Percentiles rank a stretch among this genome's conserved stretches.
Conservation (phyloP, 1,140 invertebrate species). For the Tetramorium simillimum region DNA sequence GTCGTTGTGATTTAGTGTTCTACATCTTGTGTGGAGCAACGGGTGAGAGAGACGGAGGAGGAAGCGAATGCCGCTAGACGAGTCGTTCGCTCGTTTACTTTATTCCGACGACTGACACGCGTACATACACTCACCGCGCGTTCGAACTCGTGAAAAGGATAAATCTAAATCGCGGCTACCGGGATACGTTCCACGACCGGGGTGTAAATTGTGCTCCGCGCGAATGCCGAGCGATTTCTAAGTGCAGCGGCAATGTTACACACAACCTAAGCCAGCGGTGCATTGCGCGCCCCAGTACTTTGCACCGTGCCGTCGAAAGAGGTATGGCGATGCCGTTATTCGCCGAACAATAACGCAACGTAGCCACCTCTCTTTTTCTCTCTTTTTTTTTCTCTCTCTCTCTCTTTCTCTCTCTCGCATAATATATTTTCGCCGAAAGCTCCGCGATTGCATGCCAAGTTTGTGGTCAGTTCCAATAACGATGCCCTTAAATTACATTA, state of each 20-base stretch:
- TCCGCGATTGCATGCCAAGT: slow-evolving; percentile 10
- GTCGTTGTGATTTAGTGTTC: slow-evolving; percentile 49
- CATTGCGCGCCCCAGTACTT: slow-evolving; percentile 23
- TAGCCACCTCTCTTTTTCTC: background rate
- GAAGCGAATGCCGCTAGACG: slow-evolving; percentile 1
- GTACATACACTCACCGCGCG: too few species aligned
- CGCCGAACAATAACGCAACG: slow-evolving; percentile 53
- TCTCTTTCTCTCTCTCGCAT: background rate
- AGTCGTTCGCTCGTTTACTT: slow-evolving; percentile 33
- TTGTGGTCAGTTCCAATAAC: background rate
- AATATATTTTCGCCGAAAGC: slow-evolving; percentile 36
- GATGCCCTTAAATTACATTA: slow-evolving; percentile 32
- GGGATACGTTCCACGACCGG: slow-evolving; percentile 1
- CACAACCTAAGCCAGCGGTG: background rate
- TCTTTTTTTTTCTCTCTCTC: background rate
- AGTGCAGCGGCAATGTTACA: slow-evolving; percentile 24
- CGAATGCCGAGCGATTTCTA: slow-evolving; percentile 33
- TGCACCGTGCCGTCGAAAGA: slow-evolving; percentile 28
- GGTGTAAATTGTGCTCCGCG: slow-evolving; percentile 33
- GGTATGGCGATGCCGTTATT: slow-evolving; percentile 38
- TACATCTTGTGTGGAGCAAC: slow-evolving; percentile 24
- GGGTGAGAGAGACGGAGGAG: background rate
- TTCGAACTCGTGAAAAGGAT: slow-evolving; percentile 37
- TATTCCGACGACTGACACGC: slow-evolving; percentile 13
- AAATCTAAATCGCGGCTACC: slow-evolving; percentile 37